phyloP scores from a whole-genome alignment of 2,113 vertebrate genomes.

The Onychorhynchus coronatus region DNA sequence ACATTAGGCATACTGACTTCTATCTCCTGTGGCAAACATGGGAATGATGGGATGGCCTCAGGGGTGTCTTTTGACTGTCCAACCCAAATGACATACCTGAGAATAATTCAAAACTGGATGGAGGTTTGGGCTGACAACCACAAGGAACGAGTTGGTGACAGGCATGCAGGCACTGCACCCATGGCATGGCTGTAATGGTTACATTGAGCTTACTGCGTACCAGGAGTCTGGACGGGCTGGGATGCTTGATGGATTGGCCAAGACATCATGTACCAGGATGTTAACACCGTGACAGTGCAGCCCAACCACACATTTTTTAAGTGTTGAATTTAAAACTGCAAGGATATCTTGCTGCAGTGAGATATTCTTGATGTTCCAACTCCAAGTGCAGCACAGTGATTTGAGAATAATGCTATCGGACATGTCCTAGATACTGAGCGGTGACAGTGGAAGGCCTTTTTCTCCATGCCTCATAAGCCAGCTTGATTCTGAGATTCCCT shows the following conservation, averaged over 20 bases:
- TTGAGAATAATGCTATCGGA: slow-evolving; percentile 18
- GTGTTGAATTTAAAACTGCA: background rate
- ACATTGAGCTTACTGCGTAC: background rate
- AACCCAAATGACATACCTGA: background rate
- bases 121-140: background rate
- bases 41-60: background rate
- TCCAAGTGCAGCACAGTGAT: background rate
- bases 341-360: background rate
- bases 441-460: background rate
- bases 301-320: background rate
- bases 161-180: background rate
- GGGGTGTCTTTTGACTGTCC: background rate
- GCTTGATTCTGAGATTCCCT: background rate
- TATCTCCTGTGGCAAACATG: background rate
- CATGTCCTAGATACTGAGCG: slow-evolving; percentile 3
- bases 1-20: background rate
- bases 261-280: background rate
- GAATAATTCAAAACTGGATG: background rate
- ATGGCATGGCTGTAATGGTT: background rate
- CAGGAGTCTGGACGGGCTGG: background rate
- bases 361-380: background rate
- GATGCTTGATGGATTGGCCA: background rate
- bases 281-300: background rate
- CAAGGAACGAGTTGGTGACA: background rate
- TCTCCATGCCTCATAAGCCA: background rate